Base-by-base conservation (phyloP, 1,140 invertebrate species). In the Formica exsecta region DNA sequence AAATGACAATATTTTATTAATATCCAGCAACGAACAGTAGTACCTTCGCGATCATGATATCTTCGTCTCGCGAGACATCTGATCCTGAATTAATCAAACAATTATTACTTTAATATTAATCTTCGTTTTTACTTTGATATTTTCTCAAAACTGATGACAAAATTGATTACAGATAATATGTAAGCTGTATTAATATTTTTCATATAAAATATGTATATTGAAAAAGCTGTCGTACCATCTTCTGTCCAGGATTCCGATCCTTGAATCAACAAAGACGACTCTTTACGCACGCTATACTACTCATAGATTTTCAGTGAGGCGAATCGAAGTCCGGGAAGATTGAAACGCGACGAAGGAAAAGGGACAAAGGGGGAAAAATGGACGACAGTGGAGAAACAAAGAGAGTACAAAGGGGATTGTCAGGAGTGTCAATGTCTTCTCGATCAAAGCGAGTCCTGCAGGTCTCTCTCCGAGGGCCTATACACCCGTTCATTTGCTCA, bases 361-460 rank as follows among this genome's bases (percentile, higher is more conserved):
- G 51, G 3, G 36, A 64, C 25, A 59, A 54, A 19, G 22, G 22
- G 29, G 65, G 29, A 38, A 59, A 22, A 32, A 79, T 79, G 54
- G 32, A 13, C 54, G 57, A 22, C 44, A 16, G 16, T 48, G 13
- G 16, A 80, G 62, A 66, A 66, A 80, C 62, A 80, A 85, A 79
- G 36, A 62, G 48, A 36, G 36, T 13, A 44, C 68, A 48, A 74
- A 83, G 70, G 54, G 36, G 38, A 38, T n/a, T 16, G 38, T 13
- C 41, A 41, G 38, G 54, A 74, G 68, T 83, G 79, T 83, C 68
- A 83, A 83, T 83, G 68, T 83, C 68, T 83, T 73, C 54, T 73
- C 79, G 57, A 83, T 83, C 68, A 83, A 83, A 83, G 79, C 54
- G 54, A 61, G n/a, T 74, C 68, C 79, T 74, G 66, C 38, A 62